Evolutionary conservation across 2,888 invertebrate species (phyloP), one percentile per base, ranked within the genome.

Genomic region (Halictus ligatus): DNA sequence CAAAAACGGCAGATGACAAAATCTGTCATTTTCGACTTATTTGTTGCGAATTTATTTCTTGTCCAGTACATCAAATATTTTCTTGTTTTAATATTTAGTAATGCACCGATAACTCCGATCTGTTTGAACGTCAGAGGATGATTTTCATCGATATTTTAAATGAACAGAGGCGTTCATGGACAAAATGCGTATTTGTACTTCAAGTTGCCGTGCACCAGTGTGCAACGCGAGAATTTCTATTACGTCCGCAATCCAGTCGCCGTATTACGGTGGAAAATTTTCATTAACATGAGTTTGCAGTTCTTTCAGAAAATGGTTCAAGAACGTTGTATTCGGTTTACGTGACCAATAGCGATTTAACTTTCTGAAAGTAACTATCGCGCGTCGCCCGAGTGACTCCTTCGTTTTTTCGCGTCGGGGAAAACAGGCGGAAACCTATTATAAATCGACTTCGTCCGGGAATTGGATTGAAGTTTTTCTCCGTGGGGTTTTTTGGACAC

Each of bases 401-500:
- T 73, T 72, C 48, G 50, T 35, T 43, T 67, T 54, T 72, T 43
- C 35, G 46, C 12, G 3, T 29, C 48, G 18, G 6, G 50, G 29
- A 43, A 72, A 72, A 48, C 74, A 46, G 72, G 58, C 21, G 10
- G 64, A 18, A 46, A 76, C 40, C 60, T 35, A 72, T 64, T 83
- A 76, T 81, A 81, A 76, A 83, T 83, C 80, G 72, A 73, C 73
- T 83, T 80, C 64, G 46, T 50, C 35, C 43, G 60, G 43, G 54
- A 67, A 76, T 72, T 60, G 50, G 54, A 80, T 76, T 67, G 18
- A 76, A 80, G 54, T 73, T 81, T 67, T 76, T 43, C 46, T 46
- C 21, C 10, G 2, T 4, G 35, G 13, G 29, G 54, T 81, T 83
- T 83, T 75, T 79, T 43, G 73, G 67, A 46, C 72, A 76, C 43